Evolutionary conservation across 2,888 invertebrate species (phyloP), one percentile per base, ranked within the genome.

Genomic region (Dascillus cervinus): DNA sequence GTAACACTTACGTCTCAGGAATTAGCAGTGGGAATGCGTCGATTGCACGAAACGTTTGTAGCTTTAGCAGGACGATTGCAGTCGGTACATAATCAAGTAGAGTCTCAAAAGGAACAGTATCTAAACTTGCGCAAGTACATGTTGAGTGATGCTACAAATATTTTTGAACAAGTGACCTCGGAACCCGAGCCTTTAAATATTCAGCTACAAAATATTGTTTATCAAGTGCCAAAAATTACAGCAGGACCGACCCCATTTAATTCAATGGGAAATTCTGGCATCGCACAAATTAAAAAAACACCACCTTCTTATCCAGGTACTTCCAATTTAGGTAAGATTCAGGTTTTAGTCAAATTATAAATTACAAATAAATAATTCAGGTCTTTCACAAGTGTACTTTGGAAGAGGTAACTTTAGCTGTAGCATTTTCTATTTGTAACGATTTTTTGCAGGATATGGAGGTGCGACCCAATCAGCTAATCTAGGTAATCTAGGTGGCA

Each of bases 41-140:
- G 86, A 53, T 75, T 91, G 50, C 87, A 91, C 58, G 88, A 88
- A 58, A 84, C 87, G 2, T 77, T 91, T 50, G 80, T 92, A 15
- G 85, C 86, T 0, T 64, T 92, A 34, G 91, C 91, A n/a, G 90
- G 88, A 0, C 78, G 86, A 20, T 64, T 91, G 19, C 88, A 91
- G 53, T 79, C 82, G 3, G 77, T 87, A 1, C 90, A 92, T 53
- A 71, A 69, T 31, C 74, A 75, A 50, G 83, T 91, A 0, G 83
- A 88, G 55, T 72, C 75, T 1, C 86, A 87, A 53, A 90, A 89
- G 62, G 86, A 88, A 34, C 82, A 84, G 44, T 90, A 84, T 56
- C 64, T 88, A n/a, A 84, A 82, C 57, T 72, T 88, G 24, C 65
- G 89, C 19, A 83, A 82, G 55, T 81, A 84, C 47, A 73, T 86